Conservation (phyloP, 2,797 vertebrate genomes). For the Enteromius mattozi region DNA sequence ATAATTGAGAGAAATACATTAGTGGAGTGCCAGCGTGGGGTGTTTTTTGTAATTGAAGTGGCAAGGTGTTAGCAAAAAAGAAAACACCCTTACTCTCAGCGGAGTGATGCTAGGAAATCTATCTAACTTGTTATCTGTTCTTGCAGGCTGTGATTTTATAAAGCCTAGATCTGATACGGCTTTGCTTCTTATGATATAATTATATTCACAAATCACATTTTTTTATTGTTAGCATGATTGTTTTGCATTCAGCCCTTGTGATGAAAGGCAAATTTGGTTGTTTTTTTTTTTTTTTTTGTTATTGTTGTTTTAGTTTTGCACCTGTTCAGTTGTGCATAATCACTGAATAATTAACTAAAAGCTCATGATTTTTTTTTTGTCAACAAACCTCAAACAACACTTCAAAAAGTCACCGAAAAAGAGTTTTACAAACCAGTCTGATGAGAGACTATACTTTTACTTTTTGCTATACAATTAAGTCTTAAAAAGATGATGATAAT, state of each 20-base stretch:
- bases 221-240: conserved; percentile 31
- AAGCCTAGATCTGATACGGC: neutral
- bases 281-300: neutral
- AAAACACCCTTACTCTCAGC: conserved; percentile 18
- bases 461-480: neutral
- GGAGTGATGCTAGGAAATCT: conserved; percentile 23
- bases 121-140: conserved; percentile 19
- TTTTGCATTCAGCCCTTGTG: conserved; percentile 24
- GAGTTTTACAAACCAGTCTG: neutral
- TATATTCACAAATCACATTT: conserved; percentile 38
- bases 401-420: neutral
- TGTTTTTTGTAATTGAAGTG: conserved; percentile 51
- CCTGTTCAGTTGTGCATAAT: conserved; percentile 29
- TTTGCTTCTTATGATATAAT: conserved; percentile 22
- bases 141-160: conserved; percentile 29
- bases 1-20: conserved; percentile 47
- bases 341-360: conserved; percentile 8
- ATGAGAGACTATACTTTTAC: neutral
- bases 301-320: conserved; percentile 7
- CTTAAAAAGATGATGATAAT: neutral
- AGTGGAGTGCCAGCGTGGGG: conserved; percentile 43
- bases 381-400: conserved; percentile 2
- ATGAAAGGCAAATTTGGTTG: conserved; percentile 22
- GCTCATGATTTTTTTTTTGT: neutral
- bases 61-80: conserved; percentile 42